Conservation (phyloP, 2,113 vertebrate genomes). For the Erinaceus europaeus region DNA sequence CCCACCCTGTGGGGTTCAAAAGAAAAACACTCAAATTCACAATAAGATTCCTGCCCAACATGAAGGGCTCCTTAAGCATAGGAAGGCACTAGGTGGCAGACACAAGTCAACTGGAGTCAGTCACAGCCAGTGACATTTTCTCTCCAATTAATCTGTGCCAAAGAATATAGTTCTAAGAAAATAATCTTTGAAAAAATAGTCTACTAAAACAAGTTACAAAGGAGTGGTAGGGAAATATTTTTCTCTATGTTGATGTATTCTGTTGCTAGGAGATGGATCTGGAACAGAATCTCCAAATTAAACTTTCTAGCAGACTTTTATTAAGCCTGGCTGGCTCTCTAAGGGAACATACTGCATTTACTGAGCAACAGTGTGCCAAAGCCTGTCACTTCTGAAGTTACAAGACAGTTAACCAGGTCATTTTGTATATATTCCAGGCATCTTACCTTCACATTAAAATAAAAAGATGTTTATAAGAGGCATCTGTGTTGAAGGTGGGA, state of each 20-base stretch:
- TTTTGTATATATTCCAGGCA: background rate
- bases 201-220: background rate
- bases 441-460: background rate
- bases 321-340: background rate
- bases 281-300: slow-evolving; percentile 28
- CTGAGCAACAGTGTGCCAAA: background rate
- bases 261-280: slow-evolving; percentile 54
- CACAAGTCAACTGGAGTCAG: background rate
- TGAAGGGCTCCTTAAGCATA: background rate
- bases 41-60: background rate
- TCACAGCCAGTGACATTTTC: background rate
- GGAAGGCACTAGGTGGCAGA: background rate
- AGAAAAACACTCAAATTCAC: background rate
- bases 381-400: background rate
- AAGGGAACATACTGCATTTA: background rate
- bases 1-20: background rate
- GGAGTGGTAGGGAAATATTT: background rate
- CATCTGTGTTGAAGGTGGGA: background rate
- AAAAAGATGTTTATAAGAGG: background rate
- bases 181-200: background rate
- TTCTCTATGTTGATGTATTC: background rate
- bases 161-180: background rate
- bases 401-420: background rate
- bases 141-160: background rate
- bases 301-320: slow-evolving; percentile 3